Evolutionary conservation across 1,140 invertebrate genomes (phyloP), one percentile per base, ranked within the genome.

Genomic region (Caenorhabditis remanei): DNA sequence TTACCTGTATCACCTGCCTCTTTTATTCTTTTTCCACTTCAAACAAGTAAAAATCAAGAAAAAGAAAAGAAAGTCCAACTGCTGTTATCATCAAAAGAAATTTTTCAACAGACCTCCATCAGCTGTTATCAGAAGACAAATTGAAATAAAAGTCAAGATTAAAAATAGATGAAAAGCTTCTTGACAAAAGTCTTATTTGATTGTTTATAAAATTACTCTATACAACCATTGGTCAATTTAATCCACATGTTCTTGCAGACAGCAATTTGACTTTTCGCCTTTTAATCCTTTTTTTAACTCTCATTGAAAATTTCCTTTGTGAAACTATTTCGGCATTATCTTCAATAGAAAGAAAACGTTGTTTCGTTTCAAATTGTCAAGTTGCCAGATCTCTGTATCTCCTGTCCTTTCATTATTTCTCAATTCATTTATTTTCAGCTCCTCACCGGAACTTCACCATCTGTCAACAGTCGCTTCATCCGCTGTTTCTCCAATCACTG

Each of bases 381-480:
- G 32, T 53, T 53, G 9, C 1, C 50, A 53, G 50, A 21, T 58
- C 16, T n/a, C n/a, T 21, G 2, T n/a, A 7, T 21, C n/a, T n/a
- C 16, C 56, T n/a, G 14, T n/a, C n/a, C 19, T 19, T 8, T 58
- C 56, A n/a, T 58, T n/a, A 19, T n/a, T 4, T n/a, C n/a, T 43
- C 67, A 24, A 19, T 79, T 50, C 0, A 32, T 79, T 41, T 46
- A 43, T 71, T 71, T 71, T 71, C 71, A 79, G 71, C 46, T 85
- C 84, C 40, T 65, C 84, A 19, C 61, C 84, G 61, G 71, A 79
- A 79, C 71, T 79, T 8, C 71, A 79, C 46, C 71, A 79, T n/a
- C 71, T 79, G 71, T 79, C 71, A 79, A 79, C 71, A 79, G 58
- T 43, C 14, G 46, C 84, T 19, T 43, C 83, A 13, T 53, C 79